These are phyloP conservation scores for Camponotus floridanus DNA, from an alignment of 1,140 invertebrate genomes.

Conservation along the genomic window DNA sequence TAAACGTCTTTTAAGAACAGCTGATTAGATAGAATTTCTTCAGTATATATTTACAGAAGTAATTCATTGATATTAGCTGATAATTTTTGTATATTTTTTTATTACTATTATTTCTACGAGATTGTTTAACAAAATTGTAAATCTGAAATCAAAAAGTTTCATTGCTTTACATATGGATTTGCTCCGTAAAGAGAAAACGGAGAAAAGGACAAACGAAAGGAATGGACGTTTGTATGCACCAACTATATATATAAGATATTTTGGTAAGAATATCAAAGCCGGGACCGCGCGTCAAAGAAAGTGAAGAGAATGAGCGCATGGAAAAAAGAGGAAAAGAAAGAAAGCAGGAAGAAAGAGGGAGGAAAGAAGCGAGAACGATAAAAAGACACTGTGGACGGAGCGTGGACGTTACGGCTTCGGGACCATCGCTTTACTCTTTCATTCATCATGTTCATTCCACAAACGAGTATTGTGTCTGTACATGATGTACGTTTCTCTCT, in stretches of 20 bases:
- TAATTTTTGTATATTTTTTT: no score
- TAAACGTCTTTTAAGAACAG: no score
- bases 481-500: slow-evolving; percentile 62
- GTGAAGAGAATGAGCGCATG: slow-evolving; percentile 29
- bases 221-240: slow-evolving; percentile 66
- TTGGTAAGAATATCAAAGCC: slow-evolving; percentile 84
- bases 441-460: slow-evolving; percentile 72
- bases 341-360: slow-evolving; percentile 29
- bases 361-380: slow-evolving; percentile 25
- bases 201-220: slow-evolving; percentile 56
- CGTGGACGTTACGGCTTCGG: slow-evolving; percentile 70
- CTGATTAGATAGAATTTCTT: no score
- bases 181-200: slow-evolving; percentile 35
- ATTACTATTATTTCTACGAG: not conserved
- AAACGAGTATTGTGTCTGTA: slow-evolving; percentile 62
- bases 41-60: no score
- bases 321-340: slow-evolving; percentile 30
- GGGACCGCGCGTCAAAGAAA: slow-evolving; percentile 80
- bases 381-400: slow-evolving; percentile 61
- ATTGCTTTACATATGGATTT: slow-evolving; percentile 47
- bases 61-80: no score
- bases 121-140: slow-evolving; percentile 25
- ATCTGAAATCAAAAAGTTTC: slow-evolving; percentile 9
- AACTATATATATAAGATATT: slow-evolving; percentile 76
- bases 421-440: slow-evolving; percentile 73